Evolutionary conservation across 2,888 invertebrate species (phyloP).

Genomic region (Rhagonycha fulva): DNA sequence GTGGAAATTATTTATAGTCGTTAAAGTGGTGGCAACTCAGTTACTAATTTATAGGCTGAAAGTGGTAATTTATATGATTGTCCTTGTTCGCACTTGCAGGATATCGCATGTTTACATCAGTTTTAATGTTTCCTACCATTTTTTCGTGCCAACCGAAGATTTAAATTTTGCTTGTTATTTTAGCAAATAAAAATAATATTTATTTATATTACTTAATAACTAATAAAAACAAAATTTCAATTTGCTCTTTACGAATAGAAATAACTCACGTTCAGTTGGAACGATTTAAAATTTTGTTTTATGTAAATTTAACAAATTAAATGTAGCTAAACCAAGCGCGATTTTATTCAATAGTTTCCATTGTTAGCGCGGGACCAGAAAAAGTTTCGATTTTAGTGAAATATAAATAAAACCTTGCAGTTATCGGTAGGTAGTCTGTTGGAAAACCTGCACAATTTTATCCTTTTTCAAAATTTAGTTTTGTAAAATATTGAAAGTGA

Average conservation of each 20-base stretch:
- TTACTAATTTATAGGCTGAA: conserved; percentile 48
- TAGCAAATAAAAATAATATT: conserved; percentile 1
- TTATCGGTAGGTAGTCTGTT: not conserved
- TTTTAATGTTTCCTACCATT: conserved; percentile 38
- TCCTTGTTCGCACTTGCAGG: conserved; percentile 49
- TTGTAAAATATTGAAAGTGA: not conserved
- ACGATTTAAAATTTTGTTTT: not conserved
- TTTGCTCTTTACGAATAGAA: not conserved
- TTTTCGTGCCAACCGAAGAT: conserved; percentile 32
- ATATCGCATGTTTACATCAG: conserved; percentile 49
- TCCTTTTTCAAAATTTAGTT: not conserved
- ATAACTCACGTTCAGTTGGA: not conserved
- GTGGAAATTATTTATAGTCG: conserved; percentile 44
- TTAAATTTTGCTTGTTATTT: conserved; percentile 24
- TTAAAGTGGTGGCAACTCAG: conserved; percentile 46
- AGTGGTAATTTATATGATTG: conserved; percentile 52
- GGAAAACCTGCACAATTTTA: not conserved
- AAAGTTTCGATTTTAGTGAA: not conserved
- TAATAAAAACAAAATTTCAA: not conserved
- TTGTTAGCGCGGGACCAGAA: not conserved
- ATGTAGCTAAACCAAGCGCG: not conserved
- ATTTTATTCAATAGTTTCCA: not conserved
- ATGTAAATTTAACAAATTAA: not conserved
- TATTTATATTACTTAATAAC: not conserved
- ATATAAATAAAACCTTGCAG: not conserved